Percentiles rank a stretch among this genome's conserved stretches.
These are phyloP conservation scores for Paracentrotus lividus DNA, from an alignment of 53 echinoderm and acorn worm species.

Conservation along the genomic window DNA sequence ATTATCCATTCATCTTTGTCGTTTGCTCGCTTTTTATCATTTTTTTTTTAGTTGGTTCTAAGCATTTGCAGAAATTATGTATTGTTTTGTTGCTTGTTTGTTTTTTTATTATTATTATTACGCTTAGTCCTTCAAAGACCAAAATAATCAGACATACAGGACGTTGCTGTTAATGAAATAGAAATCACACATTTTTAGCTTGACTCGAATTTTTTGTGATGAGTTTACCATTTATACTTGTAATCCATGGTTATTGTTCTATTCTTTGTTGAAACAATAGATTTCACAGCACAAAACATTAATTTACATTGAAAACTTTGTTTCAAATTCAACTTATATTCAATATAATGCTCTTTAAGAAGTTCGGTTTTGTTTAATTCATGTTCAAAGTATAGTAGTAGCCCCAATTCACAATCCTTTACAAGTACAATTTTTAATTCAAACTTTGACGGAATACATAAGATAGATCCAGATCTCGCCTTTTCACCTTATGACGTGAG, in stretches of 20 bases:
- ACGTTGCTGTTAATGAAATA: too few relatives aligned
- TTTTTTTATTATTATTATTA: neutral
- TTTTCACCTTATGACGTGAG: too few relatives aligned
- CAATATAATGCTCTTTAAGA: too few relatives aligned
- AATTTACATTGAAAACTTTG: neutral
- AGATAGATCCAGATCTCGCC: too few relatives aligned
- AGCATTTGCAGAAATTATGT: neutral
- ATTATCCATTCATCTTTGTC: neutral
- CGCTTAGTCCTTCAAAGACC: neutral
- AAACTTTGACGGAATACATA: too few relatives aligned
- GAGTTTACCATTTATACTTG: neutral
- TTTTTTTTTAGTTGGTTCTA: slow-evolving; percentile 6
- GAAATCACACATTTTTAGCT: neutral
- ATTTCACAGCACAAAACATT: neutral
- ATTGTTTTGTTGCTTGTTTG: neutral
- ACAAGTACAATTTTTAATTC: too few relatives aligned
- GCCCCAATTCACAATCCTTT: too few relatives aligned
- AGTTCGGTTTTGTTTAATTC: too few relatives aligned
- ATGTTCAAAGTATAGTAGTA: too few relatives aligned
- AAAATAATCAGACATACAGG: neutral
- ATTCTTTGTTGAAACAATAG: neutral
- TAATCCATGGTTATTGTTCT: neutral
- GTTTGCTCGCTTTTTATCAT: neutral
- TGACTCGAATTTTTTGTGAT: neutral
- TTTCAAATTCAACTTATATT: neutral